phyloP scores from a whole-genome alignment of 2,113 vertebrate species.

The Arothron firmamentum region DNA sequence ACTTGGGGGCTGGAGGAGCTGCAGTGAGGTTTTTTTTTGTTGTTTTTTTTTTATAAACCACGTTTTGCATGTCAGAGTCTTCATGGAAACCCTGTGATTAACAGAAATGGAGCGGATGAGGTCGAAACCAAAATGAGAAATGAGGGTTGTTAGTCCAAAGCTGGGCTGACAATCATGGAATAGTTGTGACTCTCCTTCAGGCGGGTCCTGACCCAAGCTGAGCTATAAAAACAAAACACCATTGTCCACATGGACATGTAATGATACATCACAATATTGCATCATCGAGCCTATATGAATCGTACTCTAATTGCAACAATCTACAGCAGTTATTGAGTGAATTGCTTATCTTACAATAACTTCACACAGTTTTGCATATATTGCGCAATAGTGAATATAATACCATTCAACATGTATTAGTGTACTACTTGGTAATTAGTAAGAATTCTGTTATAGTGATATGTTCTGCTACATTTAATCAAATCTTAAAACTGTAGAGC shows the following conservation, averaged over 20 bases:
- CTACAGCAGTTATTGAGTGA: too few species aligned
- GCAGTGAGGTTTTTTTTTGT: conserved; percentile 33
- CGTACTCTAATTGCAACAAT: too few species aligned
- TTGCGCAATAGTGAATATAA: too few species aligned
- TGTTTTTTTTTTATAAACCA: conserved; percentile 31
- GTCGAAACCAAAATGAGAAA: conserved; percentile 63
- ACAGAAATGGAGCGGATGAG: conserved; percentile 68
- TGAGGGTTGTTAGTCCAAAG: conserved; percentile 51
- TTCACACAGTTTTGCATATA: too few species aligned
- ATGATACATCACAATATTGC: too few species aligned
- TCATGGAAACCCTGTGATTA: conserved; percentile 74
- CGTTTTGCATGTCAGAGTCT: conserved; percentile 65
- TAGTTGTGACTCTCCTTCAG: conserved; percentile 36
- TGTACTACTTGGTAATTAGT: too few species aligned
- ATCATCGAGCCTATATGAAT: too few species aligned
- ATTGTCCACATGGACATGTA: background rate
- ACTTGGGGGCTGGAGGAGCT: conserved; percentile 28
- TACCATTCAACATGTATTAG: too few species aligned
- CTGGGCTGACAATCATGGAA: conserved; percentile 50
- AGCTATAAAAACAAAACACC: conserved; percentile 29
- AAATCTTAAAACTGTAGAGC: too few species aligned
- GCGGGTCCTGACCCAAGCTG: conserved; percentile 11
- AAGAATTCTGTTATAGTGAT: too few species aligned
- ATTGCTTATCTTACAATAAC: too few species aligned
- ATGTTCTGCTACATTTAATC: too few species aligned